Percentiles rank a stretch among this genome's conserved stretches.
Evolutionary conservation across 2,888 invertebrate species (phyloP).

Genomic region (Orchesella flavescens): DNA sequence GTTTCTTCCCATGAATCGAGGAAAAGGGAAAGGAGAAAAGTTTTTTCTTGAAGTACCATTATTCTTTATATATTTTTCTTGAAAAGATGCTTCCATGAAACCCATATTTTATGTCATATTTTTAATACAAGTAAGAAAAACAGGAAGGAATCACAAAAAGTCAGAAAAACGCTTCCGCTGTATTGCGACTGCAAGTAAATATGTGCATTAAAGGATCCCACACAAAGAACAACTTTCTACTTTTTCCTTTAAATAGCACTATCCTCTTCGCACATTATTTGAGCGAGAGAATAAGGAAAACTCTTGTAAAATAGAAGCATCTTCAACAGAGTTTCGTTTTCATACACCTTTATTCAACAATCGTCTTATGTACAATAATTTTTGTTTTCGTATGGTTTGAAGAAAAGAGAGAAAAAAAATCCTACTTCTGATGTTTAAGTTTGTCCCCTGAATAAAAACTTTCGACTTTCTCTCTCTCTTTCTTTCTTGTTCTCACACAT

Average conservation of each 20-base stretch:
- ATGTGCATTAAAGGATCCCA: neutral
- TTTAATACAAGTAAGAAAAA: neutral
- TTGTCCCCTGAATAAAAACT: neutral
- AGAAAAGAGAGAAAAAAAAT: neutral
- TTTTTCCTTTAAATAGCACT: neutral
- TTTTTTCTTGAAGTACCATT: constrained; percentile 4
- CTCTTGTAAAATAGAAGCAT: constrained; percentile 1
- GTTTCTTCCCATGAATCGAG: too few species aligned
- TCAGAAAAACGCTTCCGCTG: constrained; percentile 22
- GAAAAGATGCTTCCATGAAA: neutral
- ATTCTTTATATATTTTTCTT: neutral
- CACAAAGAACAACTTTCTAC: constrained; percentile 13
- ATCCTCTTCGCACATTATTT: neutral
- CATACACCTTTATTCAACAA: constrained; percentile 2
- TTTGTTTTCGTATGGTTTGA: neutral
- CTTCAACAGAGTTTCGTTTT: neutral
- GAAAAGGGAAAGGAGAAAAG: neutral
- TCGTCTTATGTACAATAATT: constrained; percentile 14
- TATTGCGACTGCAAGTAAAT: neutral
- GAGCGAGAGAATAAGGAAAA: neutral
- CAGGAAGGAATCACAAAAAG: constrained; percentile 17
- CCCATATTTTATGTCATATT: constrained; percentile 20
- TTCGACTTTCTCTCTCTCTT: constrained; percentile 1
- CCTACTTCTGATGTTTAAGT: constrained; percentile 3
- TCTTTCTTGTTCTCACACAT: neutral